Percentiles rank a stretch among this genome's conserved stretches.
Conservation (phyloP, 1,140 invertebrate species). For the Orius insidiosus region DNA sequence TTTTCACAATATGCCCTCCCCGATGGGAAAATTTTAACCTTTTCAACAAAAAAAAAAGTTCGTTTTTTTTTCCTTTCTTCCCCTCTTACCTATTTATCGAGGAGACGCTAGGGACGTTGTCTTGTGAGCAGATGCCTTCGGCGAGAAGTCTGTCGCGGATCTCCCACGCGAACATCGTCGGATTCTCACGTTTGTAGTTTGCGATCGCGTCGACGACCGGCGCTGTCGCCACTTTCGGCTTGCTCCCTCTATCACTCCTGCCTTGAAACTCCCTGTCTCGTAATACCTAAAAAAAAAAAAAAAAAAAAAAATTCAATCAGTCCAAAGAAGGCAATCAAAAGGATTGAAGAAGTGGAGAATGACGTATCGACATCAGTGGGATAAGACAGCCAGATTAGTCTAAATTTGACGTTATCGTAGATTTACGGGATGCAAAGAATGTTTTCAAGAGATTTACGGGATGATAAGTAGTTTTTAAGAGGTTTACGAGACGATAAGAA, state of each 20-base stretch:
- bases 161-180: conserved; percentile 99
- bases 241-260: conserved; percentile 95
- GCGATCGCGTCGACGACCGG: conserved; percentile 96
- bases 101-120: conserved; percentile 96
- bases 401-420: too few species aligned
- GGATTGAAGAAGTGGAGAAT: too few species aligned
- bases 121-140: conserved; percentile 93
- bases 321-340: too few species aligned
- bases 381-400: too few species aligned
- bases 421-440: too few species aligned
- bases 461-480: too few species aligned
- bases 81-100: conserved; percentile 99
- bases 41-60: background rate
- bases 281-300: conserved; percentile 66
- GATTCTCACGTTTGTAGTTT: conserved; percentile 95
- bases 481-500: too few species aligned
- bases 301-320: too few species aligned
- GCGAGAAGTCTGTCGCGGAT: conserved; percentile 90
- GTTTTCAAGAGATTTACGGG: too few species aligned
- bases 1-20: background rate
- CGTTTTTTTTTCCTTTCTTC: too few species aligned
- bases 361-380: too few species aligned
- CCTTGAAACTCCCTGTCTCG: conserved; percentile 96
- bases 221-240: conserved; percentile 97
- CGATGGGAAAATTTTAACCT: background rate